Evolutionary conservation across 2,888 invertebrate species (phyloP).

Genomic region (Spatulosminthurus flaviceps): DNA sequence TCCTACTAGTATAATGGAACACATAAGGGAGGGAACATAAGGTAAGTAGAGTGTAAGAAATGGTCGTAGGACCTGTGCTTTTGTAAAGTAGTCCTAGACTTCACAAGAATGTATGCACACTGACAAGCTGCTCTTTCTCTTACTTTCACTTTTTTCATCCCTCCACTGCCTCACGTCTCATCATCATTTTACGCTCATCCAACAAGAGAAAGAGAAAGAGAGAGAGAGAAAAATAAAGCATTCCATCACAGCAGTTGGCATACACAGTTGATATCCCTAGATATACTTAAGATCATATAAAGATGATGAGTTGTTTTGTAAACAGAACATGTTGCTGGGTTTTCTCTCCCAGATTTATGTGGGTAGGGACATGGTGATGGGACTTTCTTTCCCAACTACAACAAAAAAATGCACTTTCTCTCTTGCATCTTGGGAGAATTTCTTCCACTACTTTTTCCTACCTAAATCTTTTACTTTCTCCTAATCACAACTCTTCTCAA

Average conservation of each 20-base stretch:
- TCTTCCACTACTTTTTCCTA: too few relatives aligned
- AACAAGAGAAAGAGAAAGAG: neutral
- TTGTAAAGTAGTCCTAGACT: too few relatives aligned
- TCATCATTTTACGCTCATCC: constrained; percentile 40
- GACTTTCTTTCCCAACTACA: neutral
- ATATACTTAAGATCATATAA: neutral
- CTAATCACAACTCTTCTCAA: too few relatives aligned
- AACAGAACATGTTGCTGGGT: constrained; percentile 26
- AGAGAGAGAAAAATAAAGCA: constrained; percentile 10
- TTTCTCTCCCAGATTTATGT: constrained; percentile 19
- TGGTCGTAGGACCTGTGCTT: too few relatives aligned
- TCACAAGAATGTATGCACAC: too few relatives aligned
- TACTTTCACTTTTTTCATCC: neutral
- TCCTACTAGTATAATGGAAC: too few relatives aligned
- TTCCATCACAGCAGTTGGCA: neutral
- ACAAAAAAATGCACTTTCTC: too few relatives aligned
- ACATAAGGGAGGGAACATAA: too few relatives aligned
- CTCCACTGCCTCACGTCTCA: constrained; percentile 31
- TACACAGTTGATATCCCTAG: neutral
- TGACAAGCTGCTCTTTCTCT: neutral
- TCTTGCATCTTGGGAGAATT: too few relatives aligned
- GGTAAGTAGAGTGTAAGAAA: too few relatives aligned
- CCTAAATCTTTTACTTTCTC: too few relatives aligned
- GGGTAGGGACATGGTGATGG: constrained; percentile 3
- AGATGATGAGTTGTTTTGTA: constrained; percentile 38